Evolutionary conservation across 2,113 vertebrate species (phyloP), one percentile per base, ranked within the genome.

Genomic region (Campylomormyrus numenius): DNA sequence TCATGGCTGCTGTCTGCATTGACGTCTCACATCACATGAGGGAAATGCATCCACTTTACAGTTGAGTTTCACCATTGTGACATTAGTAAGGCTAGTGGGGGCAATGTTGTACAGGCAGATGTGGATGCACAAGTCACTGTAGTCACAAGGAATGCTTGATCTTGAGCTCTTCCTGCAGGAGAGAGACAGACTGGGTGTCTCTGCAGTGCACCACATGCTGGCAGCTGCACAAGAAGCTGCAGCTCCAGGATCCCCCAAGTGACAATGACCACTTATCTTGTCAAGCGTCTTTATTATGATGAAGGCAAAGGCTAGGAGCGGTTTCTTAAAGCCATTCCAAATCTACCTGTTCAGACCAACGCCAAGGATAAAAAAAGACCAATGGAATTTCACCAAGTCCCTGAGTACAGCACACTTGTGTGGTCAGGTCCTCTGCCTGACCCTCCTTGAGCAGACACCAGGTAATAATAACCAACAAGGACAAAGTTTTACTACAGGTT

Each of bases 71-170:
- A 96, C 97, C 97, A 97, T 96, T 85, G 97, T 97, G 93, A 97
- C 39, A 97, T 97, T 89, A 97, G 94, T n/a, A 96, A 97, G 96
- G 53, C 97, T 96, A 42, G 97, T 96, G 0, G 97, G 97, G 90
- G 97, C 95, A 92, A 97, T 96, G 94, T 97, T 97, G 93, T 97
- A 97, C 87, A 98, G 96, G 93, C 97, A 98, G 77, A 94, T 96
- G 35, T 97, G 97, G 95, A 97, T 93, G 77, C 96, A 96, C 45
- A 96, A 96, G 91, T 97, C 97, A 10, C 96, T 96, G 94, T 96
- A 97, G 92, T 92, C 96, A 96, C 87, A 97, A 95, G 84, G 96
- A 96, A 56, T 96, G 95, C 88, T 95, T 96, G 90, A 97, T 96
- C 95, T 97, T 97, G 93, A 97, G 89, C 85, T 97, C 97, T 92